A percentile compares a stretch with the other conserved stretches of the same genome.
These are phyloP conservation scores for Leuciscus idus DNA, from an alignment of 2,113 vertebrate species.

Conservation along the genomic window DNA sequence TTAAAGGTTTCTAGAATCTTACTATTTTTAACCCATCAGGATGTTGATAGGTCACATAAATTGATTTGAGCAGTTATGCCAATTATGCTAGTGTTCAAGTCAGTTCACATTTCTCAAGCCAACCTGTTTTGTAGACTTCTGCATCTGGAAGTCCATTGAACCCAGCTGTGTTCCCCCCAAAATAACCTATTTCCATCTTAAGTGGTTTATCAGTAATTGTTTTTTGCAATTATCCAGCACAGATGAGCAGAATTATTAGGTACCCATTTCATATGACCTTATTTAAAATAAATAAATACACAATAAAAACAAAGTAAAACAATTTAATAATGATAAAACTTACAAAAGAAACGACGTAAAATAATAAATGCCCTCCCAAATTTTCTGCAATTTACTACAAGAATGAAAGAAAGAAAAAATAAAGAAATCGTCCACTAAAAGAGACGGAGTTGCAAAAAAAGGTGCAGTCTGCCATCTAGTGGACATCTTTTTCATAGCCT, in stretches of 20 bases:
- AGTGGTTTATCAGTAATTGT: neutral
- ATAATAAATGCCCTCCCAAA: too few relatives aligned
- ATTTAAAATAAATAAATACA: neutral
- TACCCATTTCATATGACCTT: neutral
- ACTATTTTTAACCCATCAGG: neutral
- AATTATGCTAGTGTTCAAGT: too few relatives aligned
- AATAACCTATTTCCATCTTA: neutral
- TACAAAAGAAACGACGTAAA: neutral
- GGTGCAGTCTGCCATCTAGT: slow-evolving; percentile 60
- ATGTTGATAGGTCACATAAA: neutral
- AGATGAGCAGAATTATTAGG: neutral
- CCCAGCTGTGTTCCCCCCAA: neutral
- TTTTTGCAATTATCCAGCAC: neutral
- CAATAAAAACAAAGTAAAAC: neutral
- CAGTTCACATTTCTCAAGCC: too few relatives aligned
- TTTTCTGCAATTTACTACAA: neutral
- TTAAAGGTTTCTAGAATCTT: neutral
- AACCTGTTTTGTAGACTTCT: too few relatives aligned
- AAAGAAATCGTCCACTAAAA: neutral
- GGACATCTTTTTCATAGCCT: slow-evolving; percentile 21
- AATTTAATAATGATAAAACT: neutral
- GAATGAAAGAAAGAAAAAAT: neutral
- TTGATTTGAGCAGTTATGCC: neutral
- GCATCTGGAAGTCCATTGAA: neutral
- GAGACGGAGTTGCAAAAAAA: slow-evolving; percentile 9